Base-by-base conservation (phyloP, 1,140 invertebrate species). In the Saccostrea cuccullata region DNA sequence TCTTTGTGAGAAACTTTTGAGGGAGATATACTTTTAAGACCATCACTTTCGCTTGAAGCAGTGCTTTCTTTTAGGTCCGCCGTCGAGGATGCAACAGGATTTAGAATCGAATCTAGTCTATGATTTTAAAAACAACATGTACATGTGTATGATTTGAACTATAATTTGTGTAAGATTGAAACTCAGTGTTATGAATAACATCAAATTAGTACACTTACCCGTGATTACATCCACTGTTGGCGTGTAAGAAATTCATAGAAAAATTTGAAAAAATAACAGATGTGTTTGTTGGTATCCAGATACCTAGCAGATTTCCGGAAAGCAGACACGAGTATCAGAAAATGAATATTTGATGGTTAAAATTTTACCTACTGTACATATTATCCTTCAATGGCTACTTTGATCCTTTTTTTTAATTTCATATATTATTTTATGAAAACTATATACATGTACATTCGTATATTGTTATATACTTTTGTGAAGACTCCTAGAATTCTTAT, bases 191-290 rank as follows among this genome's bases (percentile, higher is more conserved):
- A 64, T 64, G 5, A 64, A 20, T 20, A 64, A n/a, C 17, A 20
- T 64, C n/a, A n/a, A 64, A 5, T 64, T n/a, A 20, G 2, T 64
- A 20, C 13, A 30, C 70, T 77, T 36, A 77, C 70, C 70, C 70
- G 26, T 77, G 70, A 36, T 77, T 77, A 26, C 70, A 77, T 77
- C 70, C 70, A 77, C 70, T 77, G 70, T 13, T 77, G 15, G 70
- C 70, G 70, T 77, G 70, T 30, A 30, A 36, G 60, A 77, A 77
- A 77, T 2, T 6, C 58, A 64, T n/a, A 64, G 17, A 64, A 64
- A 47, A 2, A 47, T 47, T 47, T 47, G 47, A 9, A 47, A 47
- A 9, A 47, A 47, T 47, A 47, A 47, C 47, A 47, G 5, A 47
- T 47, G 5, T 47, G 47, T 47, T 47, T 6, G 9, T 47, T 47